Evolutionary conservation across 2,888 invertebrate species (phyloP), one percentile per base, ranked within the genome.

Genomic region (Pseudoips prasinana): DNA sequence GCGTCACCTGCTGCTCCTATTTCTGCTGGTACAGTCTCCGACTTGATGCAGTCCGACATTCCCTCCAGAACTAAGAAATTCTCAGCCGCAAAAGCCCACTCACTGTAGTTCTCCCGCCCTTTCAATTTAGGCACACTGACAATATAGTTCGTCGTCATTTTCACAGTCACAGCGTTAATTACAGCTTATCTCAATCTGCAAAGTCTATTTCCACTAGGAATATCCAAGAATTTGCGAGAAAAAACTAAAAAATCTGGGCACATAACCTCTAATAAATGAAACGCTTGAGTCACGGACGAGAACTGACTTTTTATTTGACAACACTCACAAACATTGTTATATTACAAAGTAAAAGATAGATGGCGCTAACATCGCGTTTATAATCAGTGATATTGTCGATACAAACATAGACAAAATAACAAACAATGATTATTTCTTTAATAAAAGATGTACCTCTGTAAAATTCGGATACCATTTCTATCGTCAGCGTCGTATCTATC

Each of bases 51-150:
- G 28, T 42, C 37, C 19, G 31, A 25, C 28, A 31, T 22, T 26
- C 32, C 32, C 10, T 32, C 32, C 3, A 32, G 24, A 8, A 45
- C 25, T 29, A 45, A 18, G 28, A 45, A 37, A 45, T 40, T 45
- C 32, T 40, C 44, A 25, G 44, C 44, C 10, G 37, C 44, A 18
- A 40, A 45, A 24, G 37, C 37, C 20, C 31, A 25, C 20, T 25
- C 19, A 8, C 25, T 31, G 8, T 31, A 29, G 14, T 29, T 29
- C 22, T 29, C 29, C 0, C 23, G 29, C 18, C 38, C 32, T 20
- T 33, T 38, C 8, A 31, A 19, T 7, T 31, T 39, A 22, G 39
- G 36, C 22, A 44, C 39, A 20, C 30, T 44, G 25, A 44, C 39
- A 20, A 39, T 19, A 8, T 39, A 44, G 36, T 44, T 39, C 20